Percentiles rank a stretch among this genome's conserved stretches.
Conservation (phyloP, 1,140 invertebrate genomes). For the Caerostris darwini region DNA sequence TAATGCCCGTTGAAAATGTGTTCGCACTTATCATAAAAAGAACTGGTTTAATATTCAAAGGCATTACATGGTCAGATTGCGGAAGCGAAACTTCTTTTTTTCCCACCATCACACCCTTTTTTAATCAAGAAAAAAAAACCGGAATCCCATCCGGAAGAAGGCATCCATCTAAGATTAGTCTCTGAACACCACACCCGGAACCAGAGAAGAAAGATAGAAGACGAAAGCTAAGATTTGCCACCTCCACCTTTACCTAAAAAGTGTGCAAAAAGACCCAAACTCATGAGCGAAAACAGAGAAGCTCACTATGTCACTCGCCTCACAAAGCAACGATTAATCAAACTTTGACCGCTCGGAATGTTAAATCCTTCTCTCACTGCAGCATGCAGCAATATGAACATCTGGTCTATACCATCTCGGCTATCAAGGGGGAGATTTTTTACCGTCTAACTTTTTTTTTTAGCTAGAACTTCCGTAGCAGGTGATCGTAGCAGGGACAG, state of each 20-base stretch:
- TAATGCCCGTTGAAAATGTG: not conserved
- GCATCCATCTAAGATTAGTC: conserved; percentile 18
- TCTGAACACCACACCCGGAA: not conserved
- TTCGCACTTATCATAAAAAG: not conserved
- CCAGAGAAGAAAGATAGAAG: not conserved
- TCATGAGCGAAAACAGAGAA: not conserved
- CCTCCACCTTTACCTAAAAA: not conserved
- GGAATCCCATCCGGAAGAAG: not conserved
- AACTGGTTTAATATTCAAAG: not conserved
- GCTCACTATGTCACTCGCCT: conserved; percentile 18
- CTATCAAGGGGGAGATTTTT: conserved; percentile 14
- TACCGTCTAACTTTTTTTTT: not conserved
- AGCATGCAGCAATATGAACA: conserved; percentile 2
- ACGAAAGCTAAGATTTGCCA: not conserved
- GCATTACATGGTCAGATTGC: conserved; percentile 1
- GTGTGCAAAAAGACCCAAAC: not conserved
- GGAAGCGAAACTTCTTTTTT: not conserved
- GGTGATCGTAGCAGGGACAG: conserved; percentile 50
- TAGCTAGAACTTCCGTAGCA: conserved; percentile 32
- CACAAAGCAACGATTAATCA: conserved; percentile 13
- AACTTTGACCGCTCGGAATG: conserved; percentile 41
- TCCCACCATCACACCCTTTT: not conserved
- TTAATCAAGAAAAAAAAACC: not conserved
- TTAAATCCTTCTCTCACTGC: not conserved
- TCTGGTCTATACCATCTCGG: conserved; percentile 42